These are phyloP conservation scores for Pyrgilauda ruficollis DNA, from an alignment of 2,113 vertebrate genomes.

Conservation along the genomic window DNA sequence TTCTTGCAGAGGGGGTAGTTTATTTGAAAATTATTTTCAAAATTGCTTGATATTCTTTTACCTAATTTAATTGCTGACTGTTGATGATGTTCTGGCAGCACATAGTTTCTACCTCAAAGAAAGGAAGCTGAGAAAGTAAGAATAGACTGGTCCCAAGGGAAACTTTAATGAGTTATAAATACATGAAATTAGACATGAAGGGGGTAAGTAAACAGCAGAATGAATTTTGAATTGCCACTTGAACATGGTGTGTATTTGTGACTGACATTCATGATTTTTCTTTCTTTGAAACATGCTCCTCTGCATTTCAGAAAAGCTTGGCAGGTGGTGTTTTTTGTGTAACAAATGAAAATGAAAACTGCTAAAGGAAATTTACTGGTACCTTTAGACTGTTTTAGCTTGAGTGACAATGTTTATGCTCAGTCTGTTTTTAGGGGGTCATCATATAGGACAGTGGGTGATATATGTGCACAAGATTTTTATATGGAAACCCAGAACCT, in stretches of 20 bases:
- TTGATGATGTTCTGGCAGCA: not conserved
- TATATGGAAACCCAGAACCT: not conserved
- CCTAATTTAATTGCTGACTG: not conserved
- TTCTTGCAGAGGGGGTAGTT: not conserved
- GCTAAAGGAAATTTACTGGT: not conserved
- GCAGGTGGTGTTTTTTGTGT: not conserved
- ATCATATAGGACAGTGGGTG: not conserved
- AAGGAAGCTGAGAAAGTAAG: not conserved
- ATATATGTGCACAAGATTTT: not conserved
- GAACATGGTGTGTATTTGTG: not conserved
- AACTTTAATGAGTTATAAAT: not conserved
- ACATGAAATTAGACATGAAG: not conserved
- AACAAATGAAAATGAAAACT: not conserved
- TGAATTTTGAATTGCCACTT: constrained; percentile 28
- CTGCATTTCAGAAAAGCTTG: not conserved
- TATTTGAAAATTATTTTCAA: not conserved
- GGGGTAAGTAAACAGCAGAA: not conserved
- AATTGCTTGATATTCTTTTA: not conserved
- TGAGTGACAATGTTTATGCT: constrained; percentile 9
- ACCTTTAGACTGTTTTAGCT: not conserved
- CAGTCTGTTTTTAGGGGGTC: not conserved
- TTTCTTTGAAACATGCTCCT: not conserved
- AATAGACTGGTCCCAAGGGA: not conserved
- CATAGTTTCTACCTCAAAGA: not conserved
- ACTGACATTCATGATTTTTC: not conserved